Base-by-base conservation (phyloP, 2,113 vertebrate species). In the Salvator merianae region DNA sequence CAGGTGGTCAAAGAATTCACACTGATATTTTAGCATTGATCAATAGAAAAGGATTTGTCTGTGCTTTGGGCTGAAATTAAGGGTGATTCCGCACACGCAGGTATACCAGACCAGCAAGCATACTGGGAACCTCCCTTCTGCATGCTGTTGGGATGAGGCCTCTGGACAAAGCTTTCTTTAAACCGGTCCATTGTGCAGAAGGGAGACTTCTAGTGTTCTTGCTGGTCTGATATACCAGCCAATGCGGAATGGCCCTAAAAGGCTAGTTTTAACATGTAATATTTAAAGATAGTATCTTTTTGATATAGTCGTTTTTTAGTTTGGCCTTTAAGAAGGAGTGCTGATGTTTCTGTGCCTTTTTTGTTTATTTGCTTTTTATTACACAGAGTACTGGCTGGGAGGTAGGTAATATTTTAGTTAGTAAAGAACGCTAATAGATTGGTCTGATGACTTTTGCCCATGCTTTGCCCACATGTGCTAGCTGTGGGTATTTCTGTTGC, bases 361-460 rank as follows among this genome's bases (percentile, higher is more conserved):
- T 59, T 73, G 32, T 95, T 71, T 47, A 30, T 97, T 95, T 94
- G 95, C 94, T 95, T 97, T 99, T 97, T 98, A 93, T 98, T 97
- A 99, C 95, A 99, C 99, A 99, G 99, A 99, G 99, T 96, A 99
- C 99, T 97, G 99, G 99, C 99, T 99, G 99, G 99, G 99, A 99
- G 99, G 99, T 99, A 99, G 98, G 99, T 99, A 97, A 95, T 91
- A 80, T 94, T 95, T 96, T 97, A 96, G 97, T 96, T 97, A 97
- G 96, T 96, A 91, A 94, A 95, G 95, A 94, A 90, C 95, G 95
- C 96, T 97, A 96, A 96, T 96, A 95, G 96, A 95, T 92, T 93
- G 94, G 89, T 91, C 92, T 94, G 93, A 95, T 93, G 92, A 94
- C 93, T 95, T 92, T 90, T 95, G 96, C 95, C 94, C 92, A 97